Conservation (phyloP, 1,140 invertebrate genomes). For the Danaus plexippus region DNA sequence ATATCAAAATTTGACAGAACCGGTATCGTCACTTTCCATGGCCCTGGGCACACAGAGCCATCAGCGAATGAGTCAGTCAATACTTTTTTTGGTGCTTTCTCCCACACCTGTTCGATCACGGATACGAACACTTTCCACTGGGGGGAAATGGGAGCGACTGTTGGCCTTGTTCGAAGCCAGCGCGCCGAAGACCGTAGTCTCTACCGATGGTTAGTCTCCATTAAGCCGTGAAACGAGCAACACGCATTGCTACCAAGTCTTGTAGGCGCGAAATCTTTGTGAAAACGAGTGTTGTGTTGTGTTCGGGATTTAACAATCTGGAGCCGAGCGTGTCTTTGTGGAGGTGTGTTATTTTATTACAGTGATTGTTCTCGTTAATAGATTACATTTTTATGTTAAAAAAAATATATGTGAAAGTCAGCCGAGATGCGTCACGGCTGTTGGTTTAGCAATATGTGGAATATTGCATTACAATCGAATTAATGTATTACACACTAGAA, state of each 20-base stretch:
- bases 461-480: slow-evolving; percentile 13
- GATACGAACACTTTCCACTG: slow-evolving; percentile 68
- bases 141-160: slow-evolving; percentile 64
- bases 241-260: slow-evolving; percentile 27
- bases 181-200: slow-evolving; percentile 19
- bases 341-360: slow-evolving; percentile 46
- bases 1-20: slow-evolving; percentile 27
- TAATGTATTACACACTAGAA: no score
- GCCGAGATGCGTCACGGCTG: slow-evolving; percentile 23
- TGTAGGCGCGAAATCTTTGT: slow-evolving; percentile 42
- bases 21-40: slow-evolving; percentile 62
- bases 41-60: slow-evolving; percentile 32
- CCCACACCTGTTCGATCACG: slow-evolving; percentile 65
- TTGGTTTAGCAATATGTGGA: slow-evolving; percentile 16
- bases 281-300: slow-evolving; percentile 33
- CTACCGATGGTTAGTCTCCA: slow-evolving; percentile 34
- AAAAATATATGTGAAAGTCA: slow-evolving; percentile 57
- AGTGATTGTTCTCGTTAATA: slow-evolving; percentile 11
- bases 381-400: slow-evolving; percentile 16
- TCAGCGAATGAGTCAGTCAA: slow-evolving; percentile 58
- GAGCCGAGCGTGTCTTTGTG: slow-evolving; percentile 42
- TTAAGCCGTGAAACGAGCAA: slow-evolving; percentile 23
- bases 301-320: slow-evolving; percentile 49
- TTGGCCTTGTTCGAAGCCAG: slow-evolving; percentile 58
- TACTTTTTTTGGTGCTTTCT: slow-evolving; percentile 65